Evolutionary conservation across 2,888 invertebrate genomes (phyloP), one percentile per base, ranked within the genome.

Genomic region (Aleiodes leptofemur): DNA sequence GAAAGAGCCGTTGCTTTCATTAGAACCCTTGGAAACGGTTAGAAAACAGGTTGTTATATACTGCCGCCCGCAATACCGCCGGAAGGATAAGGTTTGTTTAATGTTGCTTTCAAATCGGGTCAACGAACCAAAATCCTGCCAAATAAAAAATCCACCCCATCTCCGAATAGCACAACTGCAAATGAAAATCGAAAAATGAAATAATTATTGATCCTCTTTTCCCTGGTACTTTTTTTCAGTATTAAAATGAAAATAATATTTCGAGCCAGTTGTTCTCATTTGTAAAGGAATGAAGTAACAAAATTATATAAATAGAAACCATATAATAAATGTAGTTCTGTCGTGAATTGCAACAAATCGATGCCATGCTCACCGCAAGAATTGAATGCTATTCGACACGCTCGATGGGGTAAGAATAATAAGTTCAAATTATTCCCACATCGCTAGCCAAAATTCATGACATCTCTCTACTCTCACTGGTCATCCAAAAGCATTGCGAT

Each of bases 1-100:
- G 82, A 82, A 84, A 86, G 88, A 89, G 86, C 89, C 89, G 89
- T 89, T 89, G 89, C 88, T 85, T 86, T 86, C 87, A 87, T 81
- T 82, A 81, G 81, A 80, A 80, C 78, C 61, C 78, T 73, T 59
- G 66, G 74, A 74, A 80, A 80, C 82, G 82, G 82, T 82, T 82
- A 78, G 79, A 79, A 64, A 64, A 80, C 79, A 81, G 81, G 80
- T 81, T 79, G 81, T 78, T 78, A 76, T 74, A 78, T 73, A 61
- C 72, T 31, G 56, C 76, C 76, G 77, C 78, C 77, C 77, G 66
- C 77, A 51, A 68, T 73, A 55, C 34, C 59, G 68, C 72, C 72
- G 72, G 72, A 75, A 75, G 75, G n/a, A 16, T 31, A 68, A 34
- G 48, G 51, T 69, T 56, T 53, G 51, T 53, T 51, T 68, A 68